Base-by-base conservation (phyloP, 2,113 vertebrate genomes). In the Calidris pugnax region DNA sequence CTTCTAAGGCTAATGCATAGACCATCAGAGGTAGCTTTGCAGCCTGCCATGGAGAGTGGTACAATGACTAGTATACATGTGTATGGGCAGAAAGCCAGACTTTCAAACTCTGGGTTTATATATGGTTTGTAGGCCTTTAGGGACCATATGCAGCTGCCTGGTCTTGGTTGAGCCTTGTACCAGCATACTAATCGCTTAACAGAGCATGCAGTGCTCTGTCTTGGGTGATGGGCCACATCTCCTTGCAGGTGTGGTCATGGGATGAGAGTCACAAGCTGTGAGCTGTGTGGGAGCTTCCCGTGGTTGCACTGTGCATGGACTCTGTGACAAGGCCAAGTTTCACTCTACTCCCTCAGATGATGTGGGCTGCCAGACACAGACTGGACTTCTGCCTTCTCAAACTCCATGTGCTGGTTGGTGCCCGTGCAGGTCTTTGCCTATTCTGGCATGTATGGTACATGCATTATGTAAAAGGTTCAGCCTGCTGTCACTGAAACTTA, bases 61-160 rank as follows among this genome's bases (percentile, higher is more conserved):
- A 76, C 89, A 89, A 82, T 82, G 80, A 53, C 62, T 96, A 87
- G 89, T 82, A 89, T 75, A 92, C 89, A 66, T 76, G 84, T 79
- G 74, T 66, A 60, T 16, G 81, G 95, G 95, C 91, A 89, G 80
- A 87, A 82, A 93, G 94, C 89, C 94, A 95, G 87, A 15, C 63
- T 89, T 94, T 78, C 41, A 66, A 55, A 94, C n/a, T 85, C 39
- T 59, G 71, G 10, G 50, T 87, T 95, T 93, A 72, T 87, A 37
- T 92, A 30, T 45, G 45, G 81, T 92, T 93, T 91, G 90, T 91
- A 55, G 89, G 90, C 69, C 92, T 92, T 91, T 87, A 53, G 93
- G 92, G 96, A 92, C 81, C 24, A 21, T 6, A 32, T 85, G 71
- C 86, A 90, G 90, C 90, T 93, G 92, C 73, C 50, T 90, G 50